Evolutionary conservation across 2,113 vertebrate species (phyloP).

Genomic region (Callaeas wilsoni): DNA sequence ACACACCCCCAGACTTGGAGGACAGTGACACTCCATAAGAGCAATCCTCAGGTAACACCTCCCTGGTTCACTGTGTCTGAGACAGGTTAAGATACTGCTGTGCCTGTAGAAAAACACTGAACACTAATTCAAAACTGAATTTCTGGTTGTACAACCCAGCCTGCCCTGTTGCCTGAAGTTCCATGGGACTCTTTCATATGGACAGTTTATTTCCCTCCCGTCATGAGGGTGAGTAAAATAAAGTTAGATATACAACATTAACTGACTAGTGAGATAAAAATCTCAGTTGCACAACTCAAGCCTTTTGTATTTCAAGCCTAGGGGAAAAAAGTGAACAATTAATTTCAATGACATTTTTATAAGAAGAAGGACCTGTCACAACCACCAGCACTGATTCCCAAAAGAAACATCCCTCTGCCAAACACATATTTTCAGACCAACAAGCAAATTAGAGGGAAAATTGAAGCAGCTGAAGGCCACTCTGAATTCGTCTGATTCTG

Average conservation of each 20-base stretch:
- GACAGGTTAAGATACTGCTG: neutral
- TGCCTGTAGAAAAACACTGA: neutral
- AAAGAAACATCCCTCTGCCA: neutral
- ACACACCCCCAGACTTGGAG: neutral
- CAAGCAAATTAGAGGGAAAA: neutral
- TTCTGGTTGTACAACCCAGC: neutral
- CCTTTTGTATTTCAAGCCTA: neutral
- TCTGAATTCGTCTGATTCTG: neutral
- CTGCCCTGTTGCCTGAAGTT: neutral
- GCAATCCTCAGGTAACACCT: neutral
- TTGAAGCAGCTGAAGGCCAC: neutral
- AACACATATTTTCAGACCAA: neutral
- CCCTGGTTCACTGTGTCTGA: neutral
- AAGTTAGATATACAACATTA: neutral
- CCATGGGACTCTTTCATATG: neutral
- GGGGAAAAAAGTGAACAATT: neutral
- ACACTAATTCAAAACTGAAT: neutral
- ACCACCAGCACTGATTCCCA: neutral
- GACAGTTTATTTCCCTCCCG: neutral
- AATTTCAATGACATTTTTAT: neutral
- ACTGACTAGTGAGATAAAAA: neutral
- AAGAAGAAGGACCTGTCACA: neutral
- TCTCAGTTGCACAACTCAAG: neutral
- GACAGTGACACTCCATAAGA: neutral
- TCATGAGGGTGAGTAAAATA: neutral